Evolutionary conservation across 2,797 vertebrate species (phyloP), one percentile per base, ranked within the genome.

Genomic region (Ptychobarbus kaznakovi): DNA sequence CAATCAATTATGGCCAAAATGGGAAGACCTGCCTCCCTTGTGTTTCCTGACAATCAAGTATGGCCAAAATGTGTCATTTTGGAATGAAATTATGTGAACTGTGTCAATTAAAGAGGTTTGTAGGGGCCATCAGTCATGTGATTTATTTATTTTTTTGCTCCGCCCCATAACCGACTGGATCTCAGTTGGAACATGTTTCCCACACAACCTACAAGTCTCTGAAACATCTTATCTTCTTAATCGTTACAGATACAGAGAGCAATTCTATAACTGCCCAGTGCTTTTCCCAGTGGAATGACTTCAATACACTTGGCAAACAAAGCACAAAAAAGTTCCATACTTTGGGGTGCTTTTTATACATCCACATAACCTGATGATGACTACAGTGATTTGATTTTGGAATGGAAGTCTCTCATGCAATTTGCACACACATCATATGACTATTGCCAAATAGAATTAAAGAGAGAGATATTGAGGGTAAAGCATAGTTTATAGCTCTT

Each of bases 21-120:
- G 74, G 12, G 4, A 40, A 77, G 49, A 56, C n/a, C 73, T 56
- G 35, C 73, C 66, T 70, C 81, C 38, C 82, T 40, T 86, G 86
- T 90, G 88, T 89, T 91, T 92, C 90, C 90, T 91, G 90, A 89
- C 87, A 86, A 89, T 90, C 15, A 25, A 42, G 13, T 82, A 86
- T 42, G 42, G 42, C 35, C 61, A 44, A 46, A 49, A 40, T 77
- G 74, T 81, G 35, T 51, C 25, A 28, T 61, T 56, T 1, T 10
- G 75, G 63, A 80, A 22, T 80, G 32, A 74, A n/a, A 61, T 40
- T 5, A 18, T 65, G 25, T 70, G 9, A 81, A 18, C 9, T 18
- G 63, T 35, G 20, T 22, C 16, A 8, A 28, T 44, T 56, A 38
- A 40, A 12, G 10, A 13, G 22, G 66, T 70, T 81, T 4, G 15